phyloP scores from a whole-genome alignment of 2,113 vertebrate species.

The Epinephelus moara region DNA sequence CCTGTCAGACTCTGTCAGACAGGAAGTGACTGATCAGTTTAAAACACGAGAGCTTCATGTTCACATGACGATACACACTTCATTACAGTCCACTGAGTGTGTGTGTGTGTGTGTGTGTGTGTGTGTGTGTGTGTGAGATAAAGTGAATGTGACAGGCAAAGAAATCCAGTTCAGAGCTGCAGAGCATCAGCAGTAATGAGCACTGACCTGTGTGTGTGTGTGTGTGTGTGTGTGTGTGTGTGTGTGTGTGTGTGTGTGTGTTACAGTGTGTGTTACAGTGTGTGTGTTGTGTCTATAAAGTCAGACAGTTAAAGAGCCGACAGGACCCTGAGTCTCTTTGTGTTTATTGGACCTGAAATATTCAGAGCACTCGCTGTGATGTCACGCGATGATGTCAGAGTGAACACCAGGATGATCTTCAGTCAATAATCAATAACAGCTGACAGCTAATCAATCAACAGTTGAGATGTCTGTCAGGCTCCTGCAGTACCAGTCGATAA shows the following conservation, averaged over 20 bases:
- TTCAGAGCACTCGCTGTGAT: background rate
- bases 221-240: conserved; percentile 27
- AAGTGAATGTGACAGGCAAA: conserved; percentile 42
- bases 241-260: conserved; percentile 6
- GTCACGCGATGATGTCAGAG: background rate
- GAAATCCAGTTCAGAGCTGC: conserved; percentile 43
- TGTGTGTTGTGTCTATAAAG: background rate
- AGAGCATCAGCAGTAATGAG: conserved; percentile 32
- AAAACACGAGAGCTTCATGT: background rate
- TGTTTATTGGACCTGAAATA: background rate
- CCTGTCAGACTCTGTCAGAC: background rate
- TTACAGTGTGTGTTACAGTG: conserved; percentile 17
- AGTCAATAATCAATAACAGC: too few relatives aligned
- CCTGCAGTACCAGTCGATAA: too few relatives aligned
- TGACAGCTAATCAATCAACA: too few relatives aligned
- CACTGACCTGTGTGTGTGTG: conserved; percentile 46
- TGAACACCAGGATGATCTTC: too few relatives aligned
- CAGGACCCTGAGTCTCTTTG: background rate
- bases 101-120: conserved; percentile 2
- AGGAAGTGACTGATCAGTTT: conserved; percentile 10
- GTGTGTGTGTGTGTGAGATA: background rate
- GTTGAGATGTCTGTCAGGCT: too few relatives aligned
- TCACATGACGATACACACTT: background rate
- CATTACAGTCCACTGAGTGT: conserved; percentile 8
- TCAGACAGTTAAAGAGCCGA: background rate